These are phyloP conservation scores for Pollachius pollachius DNA, from an alignment of 2,113 vertebrate species.

Conservation along the genomic window DNA sequence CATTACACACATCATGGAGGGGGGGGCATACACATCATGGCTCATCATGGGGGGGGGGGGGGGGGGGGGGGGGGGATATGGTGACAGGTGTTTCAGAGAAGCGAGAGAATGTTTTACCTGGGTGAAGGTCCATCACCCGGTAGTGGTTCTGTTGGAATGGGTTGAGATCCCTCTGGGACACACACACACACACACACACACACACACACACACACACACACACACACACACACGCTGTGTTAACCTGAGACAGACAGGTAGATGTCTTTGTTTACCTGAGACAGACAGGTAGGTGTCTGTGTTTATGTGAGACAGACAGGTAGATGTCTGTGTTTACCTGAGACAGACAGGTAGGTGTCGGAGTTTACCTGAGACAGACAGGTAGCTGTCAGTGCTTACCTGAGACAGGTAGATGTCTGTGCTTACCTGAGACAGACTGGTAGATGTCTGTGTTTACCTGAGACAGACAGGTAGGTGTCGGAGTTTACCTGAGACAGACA, in stretches of 20 bases:
- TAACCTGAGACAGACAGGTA: background rate
- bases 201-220: conserved; percentile 9
- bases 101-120: conserved; percentile 32
- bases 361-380: conserved; percentile 68
- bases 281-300: background rate
- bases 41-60: background rate
- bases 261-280: background rate
- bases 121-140: conserved; percentile 41
- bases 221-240: background rate
- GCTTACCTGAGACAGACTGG: too few relatives aligned
- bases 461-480: too few relatives aligned
- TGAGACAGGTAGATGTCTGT: background rate
- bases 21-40: too few relatives aligned
- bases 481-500: conserved; percentile 68
- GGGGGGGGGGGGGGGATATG: background rate
- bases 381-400: conserved; percentile 64
- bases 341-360: too few relatives aligned
- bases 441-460: too few relatives aligned
- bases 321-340: too few relatives aligned
- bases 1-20: too few relatives aligned
- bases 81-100: background rate
- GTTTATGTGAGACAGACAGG: too few relatives aligned
- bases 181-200: conserved; percentile 13
- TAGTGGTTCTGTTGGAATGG: conserved; percentile 17
- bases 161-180: conserved; percentile 37